Evolutionary conservation across 2,113 vertebrate species (phyloP), one percentile per base, ranked within the genome.

Genomic region (Lampris megalopsis): DNA sequence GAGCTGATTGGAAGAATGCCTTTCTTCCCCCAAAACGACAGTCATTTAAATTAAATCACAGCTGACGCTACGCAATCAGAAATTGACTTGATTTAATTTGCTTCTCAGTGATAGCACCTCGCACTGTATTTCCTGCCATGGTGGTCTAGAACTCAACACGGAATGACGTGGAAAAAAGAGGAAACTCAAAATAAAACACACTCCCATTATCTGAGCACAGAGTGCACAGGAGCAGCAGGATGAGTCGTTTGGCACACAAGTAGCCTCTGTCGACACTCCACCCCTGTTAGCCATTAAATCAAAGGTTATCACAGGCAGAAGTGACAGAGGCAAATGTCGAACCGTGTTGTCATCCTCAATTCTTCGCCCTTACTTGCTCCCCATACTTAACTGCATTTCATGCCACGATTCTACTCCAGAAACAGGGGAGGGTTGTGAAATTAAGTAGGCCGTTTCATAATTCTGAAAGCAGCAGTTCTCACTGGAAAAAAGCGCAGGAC

Each of bases 291-390:
- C 66, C 77, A 81, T 77, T 86, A 84, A 75, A 83, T 70, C 52
- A 84, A 87, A 87, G 83, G 86, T 86, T 77, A 90, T 84, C 77
- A 74, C 49, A 78, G 13, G 63, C 10, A 47, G 48, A 71, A 74
- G 75, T 82, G 80, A 68, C 52, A 79, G 75, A 76, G 73, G 48
- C 65, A 80, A 77, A 77, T 68, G 62, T 63, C 56, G 62, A 62
- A 77, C 56, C 48, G 59, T 70, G 62, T 73, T 24, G n/a, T 68
- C 63, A 75, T 61, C 50, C 58, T 48, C 24, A 80, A 58, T 68
- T 69, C 62, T 77, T 73, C 71, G 72, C 72, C 72, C 54, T 9
- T 48, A 48, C 40, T n/a, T 8, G 38, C 63, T 68, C 40, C n/a
- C 8, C 10, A 24, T 40, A 64, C 24, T 6, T 61, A 59, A 54